A percentile compares a stretch with the other conserved stretches of the same genome.
Evolutionary conservation across 2,113 vertebrate genomes (phyloP).

Genomic region (Neogale vison): DNA sequence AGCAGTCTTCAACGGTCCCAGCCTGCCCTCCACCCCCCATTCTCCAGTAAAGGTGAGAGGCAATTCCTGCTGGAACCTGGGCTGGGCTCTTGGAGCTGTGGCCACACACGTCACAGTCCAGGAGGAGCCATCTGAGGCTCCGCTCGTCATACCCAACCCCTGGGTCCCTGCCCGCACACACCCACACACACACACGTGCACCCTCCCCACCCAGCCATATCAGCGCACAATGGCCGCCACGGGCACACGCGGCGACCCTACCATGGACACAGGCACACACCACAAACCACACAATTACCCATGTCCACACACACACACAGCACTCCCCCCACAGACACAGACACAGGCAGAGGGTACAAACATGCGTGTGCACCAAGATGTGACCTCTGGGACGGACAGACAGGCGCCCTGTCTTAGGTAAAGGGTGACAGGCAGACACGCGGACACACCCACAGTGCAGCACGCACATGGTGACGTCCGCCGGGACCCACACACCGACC

Average conservation of each 20-base stretch:
- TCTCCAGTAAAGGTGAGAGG: neutral
- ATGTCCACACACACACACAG: no score
- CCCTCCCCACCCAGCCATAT: neutral
- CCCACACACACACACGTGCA: neutral
- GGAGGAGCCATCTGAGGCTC: neutral
- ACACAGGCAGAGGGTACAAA: neutral
- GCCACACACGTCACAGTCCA: neutral
- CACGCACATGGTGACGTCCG: rapidly evolving
- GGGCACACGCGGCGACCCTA: neutral
- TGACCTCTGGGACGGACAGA: neutral
- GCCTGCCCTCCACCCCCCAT: neutral
- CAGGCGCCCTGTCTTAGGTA: neutral
- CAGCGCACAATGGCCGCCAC: neutral
- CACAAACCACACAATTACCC: neutral
- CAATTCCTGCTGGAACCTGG: neutral
- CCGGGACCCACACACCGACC: neutral
- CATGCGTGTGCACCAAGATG: neutral
- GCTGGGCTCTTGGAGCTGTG: neutral
- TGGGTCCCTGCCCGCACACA: neutral
- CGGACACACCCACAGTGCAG: neutral
- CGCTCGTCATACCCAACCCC: neutral
- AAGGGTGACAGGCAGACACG: neutral
- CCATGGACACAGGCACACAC: neutral
- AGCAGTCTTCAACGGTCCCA: neutral
- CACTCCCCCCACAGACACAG: neutral